phyloP scores from a whole-genome alignment of 1,140 invertebrate species.

The Caenorhabditis elegans region WBcel235 BX284605.5:19824501-19825000 shows the following conservation, averaged over 20 bases:
- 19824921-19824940: neutral
- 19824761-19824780: neutral
- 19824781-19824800: neutral
- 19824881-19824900: neutral
- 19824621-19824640: constrained; percentile 33
- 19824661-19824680: neutral
- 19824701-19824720: neutral
- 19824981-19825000: constrained; percentile 8
- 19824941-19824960: neutral
- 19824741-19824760: neutral
- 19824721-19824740: neutral
- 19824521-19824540: neutral
- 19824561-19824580: neutral
- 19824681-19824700: neutral
- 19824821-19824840: constrained; percentile 61
- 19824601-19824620: constrained; percentile 37
- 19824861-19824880: neutral
- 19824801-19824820: neutral
- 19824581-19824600: neutral
- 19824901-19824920: neutral
- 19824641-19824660: constrained; percentile 31
- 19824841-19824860: constrained; percentile 17
- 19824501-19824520: constrained; percentile 6
- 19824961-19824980: neutral
- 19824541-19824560: constrained; percentile 16